Percentiles rank a stretch among this genome's conserved stretches.
Conservation (phyloP, 1,140 invertebrate genomes). For the Microplitis demolitor region DNA sequence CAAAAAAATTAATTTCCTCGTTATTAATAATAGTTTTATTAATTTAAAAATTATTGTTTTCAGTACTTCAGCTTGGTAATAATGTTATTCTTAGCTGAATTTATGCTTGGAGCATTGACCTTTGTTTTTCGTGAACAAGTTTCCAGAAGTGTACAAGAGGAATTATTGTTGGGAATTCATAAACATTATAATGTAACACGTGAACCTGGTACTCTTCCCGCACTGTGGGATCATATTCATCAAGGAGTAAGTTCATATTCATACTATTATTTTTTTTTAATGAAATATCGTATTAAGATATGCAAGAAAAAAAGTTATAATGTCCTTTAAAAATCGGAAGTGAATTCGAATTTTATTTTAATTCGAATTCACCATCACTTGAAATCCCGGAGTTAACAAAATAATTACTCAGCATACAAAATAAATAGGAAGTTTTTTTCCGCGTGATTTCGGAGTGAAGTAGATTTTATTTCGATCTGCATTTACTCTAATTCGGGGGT, state of each 20-base stretch:
- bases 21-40: neutral
- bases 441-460: too few species aligned
- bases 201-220: constrained; percentile 67
- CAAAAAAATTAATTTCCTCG: neutral
- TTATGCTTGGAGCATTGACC: constrained; percentile 75
- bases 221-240: constrained; percentile 78
- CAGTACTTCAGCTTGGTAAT: constrained; percentile 87
- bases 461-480: too few species aligned
- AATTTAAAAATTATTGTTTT: constrained; percentile 32
- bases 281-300: neutral
- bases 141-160: constrained; percentile 67
- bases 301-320: too few species aligned
- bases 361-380: too few species aligned
- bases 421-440: too few species aligned
- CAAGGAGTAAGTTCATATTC: constrained; percentile 64
- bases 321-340: too few species aligned
- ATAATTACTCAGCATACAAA: too few species aligned
- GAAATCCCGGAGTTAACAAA: too few species aligned
- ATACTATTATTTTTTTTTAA: neutral
- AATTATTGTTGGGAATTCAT: constrained; percentile 72
- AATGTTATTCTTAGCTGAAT: constrained; percentile 78
- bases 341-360: too few species aligned
- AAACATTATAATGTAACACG: constrained; percentile 71
- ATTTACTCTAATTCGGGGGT: too few species aligned
- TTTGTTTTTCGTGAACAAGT: constrained; percentile 78